These are phyloP conservation scores for Lepidonotus clava DNA, from an alignment of 2,888 invertebrate genomes.

Conservation along the genomic window DNA sequence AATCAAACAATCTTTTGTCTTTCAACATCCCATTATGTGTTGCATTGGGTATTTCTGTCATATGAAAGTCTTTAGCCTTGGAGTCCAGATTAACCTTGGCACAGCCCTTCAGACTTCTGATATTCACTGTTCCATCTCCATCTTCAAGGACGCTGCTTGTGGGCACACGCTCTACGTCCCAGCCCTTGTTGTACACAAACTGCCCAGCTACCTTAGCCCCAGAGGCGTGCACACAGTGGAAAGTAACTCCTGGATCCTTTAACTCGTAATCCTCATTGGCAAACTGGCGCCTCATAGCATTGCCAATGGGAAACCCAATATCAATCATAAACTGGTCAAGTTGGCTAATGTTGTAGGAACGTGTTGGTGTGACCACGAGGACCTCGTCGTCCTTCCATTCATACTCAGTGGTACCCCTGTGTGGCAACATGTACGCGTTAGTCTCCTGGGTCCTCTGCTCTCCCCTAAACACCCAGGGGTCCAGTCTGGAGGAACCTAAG, in stretches of 20 bases:
- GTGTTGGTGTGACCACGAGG: conserved; percentile 4
- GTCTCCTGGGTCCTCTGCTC: conserved; percentile 35
- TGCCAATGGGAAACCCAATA: conserved; percentile 43
- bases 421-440: not conserved
- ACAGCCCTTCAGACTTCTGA: conserved; percentile 57
- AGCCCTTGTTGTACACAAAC: conserved; percentile 66
- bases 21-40: conserved; percentile 23
- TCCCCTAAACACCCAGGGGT: conserved; percentile 46
- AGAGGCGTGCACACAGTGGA: conserved; percentile 32
- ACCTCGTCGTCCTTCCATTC: conserved; percentile 2
- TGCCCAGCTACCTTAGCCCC: conserved; percentile 54
- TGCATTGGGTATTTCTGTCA: not conserved
- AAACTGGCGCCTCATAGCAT: not conserved
- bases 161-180: conserved; percentile 89
- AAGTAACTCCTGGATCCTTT: conserved; percentile 26
- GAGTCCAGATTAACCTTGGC: not conserved
- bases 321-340: conserved; percentile 32
- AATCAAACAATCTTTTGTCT: not conserved
- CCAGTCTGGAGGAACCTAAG: not conserved
- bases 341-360: not conserved
- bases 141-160: conserved; percentile 79
- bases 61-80: not conserved
- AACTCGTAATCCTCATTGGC: not conserved
- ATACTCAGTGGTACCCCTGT: not conserved
- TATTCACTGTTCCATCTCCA: conserved; percentile 64